Percentiles rank a stretch among this genome's conserved stretches.
Conservation (phyloP, 2,113 vertebrate genomes). For the Gobio gobio region DNA sequence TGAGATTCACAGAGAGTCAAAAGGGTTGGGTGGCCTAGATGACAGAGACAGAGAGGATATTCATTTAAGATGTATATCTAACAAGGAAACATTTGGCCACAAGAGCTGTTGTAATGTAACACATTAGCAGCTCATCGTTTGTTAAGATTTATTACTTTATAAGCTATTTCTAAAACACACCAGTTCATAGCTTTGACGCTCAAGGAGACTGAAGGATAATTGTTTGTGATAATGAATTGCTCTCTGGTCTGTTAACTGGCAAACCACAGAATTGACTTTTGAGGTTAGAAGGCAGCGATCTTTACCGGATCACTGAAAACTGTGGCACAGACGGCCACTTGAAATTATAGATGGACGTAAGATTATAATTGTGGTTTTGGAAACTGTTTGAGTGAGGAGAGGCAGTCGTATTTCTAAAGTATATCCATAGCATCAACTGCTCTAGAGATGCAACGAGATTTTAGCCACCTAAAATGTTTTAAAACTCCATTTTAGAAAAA, state of each 20-base stretch:
- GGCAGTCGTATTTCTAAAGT: constrained; percentile 14
- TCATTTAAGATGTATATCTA: neutral
- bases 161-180: neutral
- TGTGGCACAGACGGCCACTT: constrained; percentile 10
- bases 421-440: neutral
- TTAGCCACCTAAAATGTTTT: neutral
- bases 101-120: neutral
- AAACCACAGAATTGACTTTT: constrained; percentile 43
- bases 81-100: constrained; percentile 7
- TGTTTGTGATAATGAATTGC: constrained; percentile 26
- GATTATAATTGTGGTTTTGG: constrained; percentile 51
- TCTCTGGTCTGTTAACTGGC: constrained; percentile 29
- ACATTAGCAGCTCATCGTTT: neutral
- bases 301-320: constrained; percentile 35
- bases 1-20: neutral
- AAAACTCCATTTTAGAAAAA: neutral
- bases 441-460: neutral
- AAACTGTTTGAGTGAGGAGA: constrained; percentile 22
- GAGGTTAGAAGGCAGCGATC: constrained; percentile 6
- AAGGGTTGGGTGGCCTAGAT: neutral
- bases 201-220: constrained; percentile 5
- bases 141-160: neutral
- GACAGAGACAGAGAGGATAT: constrained; percentile 2
- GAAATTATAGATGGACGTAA: constrained; percentile 36
- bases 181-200: constrained; percentile 3